Conservation (phyloP, 2,888 invertebrate genomes). For the Caenorhabditis zanzibari region DNA sequence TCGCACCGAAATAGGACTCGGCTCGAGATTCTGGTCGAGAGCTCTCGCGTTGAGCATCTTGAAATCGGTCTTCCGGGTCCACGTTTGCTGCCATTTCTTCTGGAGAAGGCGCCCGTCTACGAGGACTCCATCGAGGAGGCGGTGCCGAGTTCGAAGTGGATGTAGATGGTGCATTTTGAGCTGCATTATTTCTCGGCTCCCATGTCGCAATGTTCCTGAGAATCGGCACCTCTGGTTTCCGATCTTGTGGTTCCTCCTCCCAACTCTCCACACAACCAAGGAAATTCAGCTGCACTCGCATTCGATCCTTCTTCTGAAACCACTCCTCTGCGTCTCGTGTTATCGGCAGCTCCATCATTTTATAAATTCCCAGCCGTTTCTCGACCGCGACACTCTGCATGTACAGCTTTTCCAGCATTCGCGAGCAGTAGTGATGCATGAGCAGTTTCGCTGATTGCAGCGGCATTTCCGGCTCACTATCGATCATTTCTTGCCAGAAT, state of each 20-base stretch:
- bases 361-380: neutral
- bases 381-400: neutral
- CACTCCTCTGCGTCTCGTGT: neutral
- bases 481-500: conserved; percentile 30
- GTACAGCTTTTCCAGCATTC: conserved; percentile 20
- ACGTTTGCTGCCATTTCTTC: too few species aligned
- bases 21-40: too few species aligned
- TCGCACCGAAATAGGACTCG: too few species aligned
- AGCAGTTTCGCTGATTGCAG: conserved; percentile 19
- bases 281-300: neutral
- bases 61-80: too few species aligned
- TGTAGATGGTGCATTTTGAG: neutral
- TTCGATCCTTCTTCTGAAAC: conserved; percentile 19
- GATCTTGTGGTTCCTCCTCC: neutral
- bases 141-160: neutral
- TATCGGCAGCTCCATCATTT: neutral
- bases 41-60: too few species aligned
- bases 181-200: neutral
- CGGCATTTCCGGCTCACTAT: neutral
- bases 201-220: neutral
- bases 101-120: too few species aligned
- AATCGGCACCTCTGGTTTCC: too few species aligned
- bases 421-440: neutral
- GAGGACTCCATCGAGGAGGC: too few species aligned
- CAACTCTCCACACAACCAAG: conserved; percentile 9